These are phyloP conservation scores for Idris sp. DNA, from an alignment of 1,140 invertebrate species.

Conservation along the genomic window DNA sequence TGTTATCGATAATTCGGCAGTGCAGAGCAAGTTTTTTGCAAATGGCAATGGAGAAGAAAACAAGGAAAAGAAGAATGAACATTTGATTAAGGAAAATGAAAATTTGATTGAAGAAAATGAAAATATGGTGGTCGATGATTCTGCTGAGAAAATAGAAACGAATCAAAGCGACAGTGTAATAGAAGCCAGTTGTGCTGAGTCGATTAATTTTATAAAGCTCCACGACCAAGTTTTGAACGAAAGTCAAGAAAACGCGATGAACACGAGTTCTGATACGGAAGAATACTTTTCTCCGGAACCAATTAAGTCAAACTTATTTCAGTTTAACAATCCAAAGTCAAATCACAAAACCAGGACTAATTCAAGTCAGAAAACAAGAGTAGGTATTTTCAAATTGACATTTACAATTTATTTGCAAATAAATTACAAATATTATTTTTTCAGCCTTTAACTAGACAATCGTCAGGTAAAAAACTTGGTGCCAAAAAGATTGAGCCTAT, in stretches of 20 bases:
- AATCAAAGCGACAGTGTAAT: no score
- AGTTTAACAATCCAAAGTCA: conserved; percentile 48
- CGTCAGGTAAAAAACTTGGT: conserved; percentile 20
- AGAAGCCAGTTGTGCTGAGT: no score
- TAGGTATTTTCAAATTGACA: no score
- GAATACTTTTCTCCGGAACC: conserved; percentile 23
- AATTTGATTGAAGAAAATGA: background rate
- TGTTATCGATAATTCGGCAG: conserved; percentile 64
- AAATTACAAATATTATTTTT: conserved; percentile 5
- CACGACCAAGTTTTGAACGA: no score
- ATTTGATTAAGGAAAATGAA: conserved; percentile 1
- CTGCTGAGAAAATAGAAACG: no score
- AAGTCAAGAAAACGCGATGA: no score
- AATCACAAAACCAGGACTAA: no score
- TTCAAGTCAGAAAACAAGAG: no score
- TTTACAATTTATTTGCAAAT: background rate
- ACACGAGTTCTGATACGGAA: conserved; percentile 25
- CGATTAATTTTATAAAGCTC: no score
- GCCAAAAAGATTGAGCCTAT: conserved; percentile 55
- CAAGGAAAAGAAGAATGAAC: background rate
- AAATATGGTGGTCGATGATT: conserved; percentile 1
- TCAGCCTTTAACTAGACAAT: conserved; percentile 40
- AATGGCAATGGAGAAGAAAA: conserved; percentile 1
- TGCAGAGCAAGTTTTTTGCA: conserved; percentile 68
- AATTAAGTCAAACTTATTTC: conserved; percentile 48